phyloP scores from a whole-genome alignment of 2,888 invertebrate species.

The Eupsilia transversa region DNA sequence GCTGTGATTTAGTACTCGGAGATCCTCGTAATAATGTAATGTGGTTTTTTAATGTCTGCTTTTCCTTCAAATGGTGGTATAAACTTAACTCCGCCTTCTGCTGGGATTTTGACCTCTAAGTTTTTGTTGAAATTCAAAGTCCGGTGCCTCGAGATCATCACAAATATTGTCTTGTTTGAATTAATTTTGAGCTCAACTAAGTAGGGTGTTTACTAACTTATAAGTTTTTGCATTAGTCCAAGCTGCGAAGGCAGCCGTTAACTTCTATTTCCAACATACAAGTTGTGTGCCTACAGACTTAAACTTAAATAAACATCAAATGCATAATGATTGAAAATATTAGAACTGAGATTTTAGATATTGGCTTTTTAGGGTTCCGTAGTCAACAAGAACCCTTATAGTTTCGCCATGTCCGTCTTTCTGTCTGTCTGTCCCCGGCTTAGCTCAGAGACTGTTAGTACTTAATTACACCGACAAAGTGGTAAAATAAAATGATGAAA shows the following conservation, averaged over 20 bases:
- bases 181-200: conserved; percentile 31
- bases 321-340: not conserved
- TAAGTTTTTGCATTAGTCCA: not conserved
- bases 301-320: not conserved
- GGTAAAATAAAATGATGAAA: no score
- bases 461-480: no score
- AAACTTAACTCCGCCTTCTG: not conserved
- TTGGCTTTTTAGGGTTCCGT: not conserved
- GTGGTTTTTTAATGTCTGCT: conserved; percentile 1
- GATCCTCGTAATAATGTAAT: no score
- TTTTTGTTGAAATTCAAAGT: conserved; percentile 40
- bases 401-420: no score
- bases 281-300: not conserved
- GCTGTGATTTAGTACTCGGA: not conserved
- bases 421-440: no score
- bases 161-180: conserved; percentile 47
- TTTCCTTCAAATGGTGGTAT: conserved; percentile 8
- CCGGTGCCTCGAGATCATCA: conserved; percentile 26
- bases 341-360: not conserved
- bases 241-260: not conserved
- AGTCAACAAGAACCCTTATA: no score
- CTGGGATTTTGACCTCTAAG: conserved; percentile 37
- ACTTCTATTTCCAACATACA: not conserved
- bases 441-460: no score
- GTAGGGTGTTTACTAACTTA: conserved; percentile 18